phyloP scores from a whole-genome alignment of 2,797 vertebrate species.

The Liasis olivaceus region DNA sequence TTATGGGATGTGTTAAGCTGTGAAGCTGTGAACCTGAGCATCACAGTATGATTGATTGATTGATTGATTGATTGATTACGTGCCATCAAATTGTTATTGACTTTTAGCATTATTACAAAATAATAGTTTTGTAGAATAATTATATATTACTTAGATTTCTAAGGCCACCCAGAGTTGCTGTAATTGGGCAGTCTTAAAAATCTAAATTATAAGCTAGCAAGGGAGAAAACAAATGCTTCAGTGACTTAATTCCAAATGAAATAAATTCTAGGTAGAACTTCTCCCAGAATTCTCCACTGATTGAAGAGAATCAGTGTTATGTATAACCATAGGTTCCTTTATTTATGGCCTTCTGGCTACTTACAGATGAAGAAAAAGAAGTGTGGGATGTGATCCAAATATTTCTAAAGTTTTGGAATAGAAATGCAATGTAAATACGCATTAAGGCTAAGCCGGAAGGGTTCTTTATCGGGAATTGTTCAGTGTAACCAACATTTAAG shows the following conservation, averaged over 20 bases:
- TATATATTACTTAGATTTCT: neutral
- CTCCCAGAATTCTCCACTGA: neutral
- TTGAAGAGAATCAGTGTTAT: neutral
- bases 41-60: neutral
- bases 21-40: neutral
- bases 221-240: neutral
- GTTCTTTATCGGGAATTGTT: neutral
- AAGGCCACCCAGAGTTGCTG: neutral
- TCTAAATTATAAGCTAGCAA: neutral
- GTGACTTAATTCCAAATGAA: neutral
- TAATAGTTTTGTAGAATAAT: neutral
- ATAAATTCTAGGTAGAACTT: neutral
- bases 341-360: neutral
- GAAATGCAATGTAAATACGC: neutral
- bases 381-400: neutral
- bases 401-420: neutral
- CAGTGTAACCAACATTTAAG: neutral
- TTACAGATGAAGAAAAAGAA: neutral
- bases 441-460: neutral
- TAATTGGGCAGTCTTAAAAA: neutral
- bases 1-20: neutral
- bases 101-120: neutral
- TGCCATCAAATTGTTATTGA: neutral
- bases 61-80: neutral
- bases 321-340: neutral